Percentiles rank a stretch among this genome's conserved stretches.
These are phyloP conservation scores for Periphyllus acericola DNA, from an alignment of 2,888 invertebrate genomes.

Conservation along the genomic window DNA sequence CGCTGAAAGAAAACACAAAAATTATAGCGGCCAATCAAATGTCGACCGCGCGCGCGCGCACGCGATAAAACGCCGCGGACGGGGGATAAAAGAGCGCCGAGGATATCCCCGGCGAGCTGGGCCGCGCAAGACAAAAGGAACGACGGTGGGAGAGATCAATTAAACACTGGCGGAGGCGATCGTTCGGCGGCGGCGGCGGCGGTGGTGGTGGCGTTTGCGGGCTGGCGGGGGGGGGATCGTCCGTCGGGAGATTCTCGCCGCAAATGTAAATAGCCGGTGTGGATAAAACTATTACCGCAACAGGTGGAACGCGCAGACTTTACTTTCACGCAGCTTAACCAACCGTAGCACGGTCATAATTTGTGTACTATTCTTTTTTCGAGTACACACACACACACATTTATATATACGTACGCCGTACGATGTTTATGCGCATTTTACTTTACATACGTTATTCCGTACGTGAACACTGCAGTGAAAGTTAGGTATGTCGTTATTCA, in stretches of 20 bases:
- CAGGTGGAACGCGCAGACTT: background rate
- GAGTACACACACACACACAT: background rate
- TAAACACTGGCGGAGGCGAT: too few relatives aligned
- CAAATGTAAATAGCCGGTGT: slow-evolving; percentile 44
- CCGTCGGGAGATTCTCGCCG: slow-evolving; percentile 27
- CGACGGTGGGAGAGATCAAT: slow-evolving; percentile 19
- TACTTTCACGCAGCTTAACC: slow-evolving; percentile 56
- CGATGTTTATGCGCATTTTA: background rate
- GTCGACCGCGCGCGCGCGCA: slow-evolving; percentile 32
- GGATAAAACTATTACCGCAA: background rate
- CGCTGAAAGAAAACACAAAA: slow-evolving; percentile 52
- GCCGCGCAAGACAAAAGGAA: background rate
- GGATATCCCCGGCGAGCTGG: background rate
- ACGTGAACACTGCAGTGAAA: too few relatives aligned
- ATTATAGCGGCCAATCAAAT: slow-evolving; percentile 36
- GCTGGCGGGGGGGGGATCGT: background rate
- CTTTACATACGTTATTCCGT: background rate
- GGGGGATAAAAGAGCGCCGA: too few relatives aligned
- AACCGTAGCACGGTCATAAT: slow-evolving; percentile 38
- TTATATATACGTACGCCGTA: too few relatives aligned
- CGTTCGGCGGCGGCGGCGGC: too few relatives aligned
- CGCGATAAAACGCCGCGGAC: background rate
- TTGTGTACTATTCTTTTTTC: background rate
- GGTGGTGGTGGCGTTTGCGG: too few relatives aligned
- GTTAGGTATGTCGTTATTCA: background rate